Percentiles rank a stretch among this genome's conserved stretches.
Conservation (phyloP, 2,797 vertebrate genomes). For the Tragelaphus eurycerus region DNA sequence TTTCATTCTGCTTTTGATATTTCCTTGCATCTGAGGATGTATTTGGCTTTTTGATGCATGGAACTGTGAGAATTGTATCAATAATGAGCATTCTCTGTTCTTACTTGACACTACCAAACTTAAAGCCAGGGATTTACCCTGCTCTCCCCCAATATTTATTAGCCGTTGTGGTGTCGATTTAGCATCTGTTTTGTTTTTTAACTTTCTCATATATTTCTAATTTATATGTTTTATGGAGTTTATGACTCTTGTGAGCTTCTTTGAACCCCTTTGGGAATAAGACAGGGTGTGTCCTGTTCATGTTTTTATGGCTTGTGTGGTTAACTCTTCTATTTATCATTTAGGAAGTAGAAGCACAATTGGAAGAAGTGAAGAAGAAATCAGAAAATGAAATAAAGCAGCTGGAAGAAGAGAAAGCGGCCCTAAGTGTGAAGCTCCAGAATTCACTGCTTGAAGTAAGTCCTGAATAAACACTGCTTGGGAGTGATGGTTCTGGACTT, state of each 20-base stretch:
- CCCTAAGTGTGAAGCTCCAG: slow-evolving; percentile 87
- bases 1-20: neutral
- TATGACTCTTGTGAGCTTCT: neutral
- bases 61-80: neutral
- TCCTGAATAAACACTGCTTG: neutral
- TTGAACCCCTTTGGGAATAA: neutral
- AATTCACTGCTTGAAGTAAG: slow-evolving; percentile 89
- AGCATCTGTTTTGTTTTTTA: neutral
- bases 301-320: neutral
- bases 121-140: neutral
- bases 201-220: neutral
- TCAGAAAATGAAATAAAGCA: slow-evolving; percentile 84
- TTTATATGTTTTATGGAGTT: neutral
- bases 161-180: neutral
- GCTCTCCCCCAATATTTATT: neutral
- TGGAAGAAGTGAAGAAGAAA: slow-evolving; percentile 89
- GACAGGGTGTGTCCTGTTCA: neutral
- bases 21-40: neutral
- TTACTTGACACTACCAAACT: neutral
- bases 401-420: slow-evolving; percentile 88
- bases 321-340: slow-evolving; percentile 16
- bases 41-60: neutral
- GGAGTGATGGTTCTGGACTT: neutral
- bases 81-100: neutral
- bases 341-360: slow-evolving; percentile 83